Evolutionary conservation across 2,888 invertebrate genomes (phyloP), one percentile per base, ranked within the genome.

Genomic region (Acrobasis repandana): DNA sequence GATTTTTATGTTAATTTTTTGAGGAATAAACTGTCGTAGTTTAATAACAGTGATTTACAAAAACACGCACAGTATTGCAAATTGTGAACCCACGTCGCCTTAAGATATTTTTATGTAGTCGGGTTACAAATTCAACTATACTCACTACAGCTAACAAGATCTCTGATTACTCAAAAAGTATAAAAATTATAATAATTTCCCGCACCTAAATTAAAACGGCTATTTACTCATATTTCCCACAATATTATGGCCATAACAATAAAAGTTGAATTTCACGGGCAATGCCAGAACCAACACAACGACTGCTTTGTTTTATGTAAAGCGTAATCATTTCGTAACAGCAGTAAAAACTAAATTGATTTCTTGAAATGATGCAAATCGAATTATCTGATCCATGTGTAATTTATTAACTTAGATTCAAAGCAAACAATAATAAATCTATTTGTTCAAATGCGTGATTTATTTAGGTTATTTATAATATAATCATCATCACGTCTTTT

Each of bases 221-320:
- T 49, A 58, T 49, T 20, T 49, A 36, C 57, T 61, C 65, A 28
- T 65, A 61, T 68, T 67, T 71, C 57, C 60, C 58, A 65, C 60
- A 65, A 63, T 65, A 69, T 67, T 67, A 62, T 62, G 61, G 65
- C 59, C 60, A 71, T 72, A 66, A 71, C 65, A 67, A 73, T 73
- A 68, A 71, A 71, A 71, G 56, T 67, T 64, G 54, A 66, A 67
- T 70, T 71, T 71, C 70, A 70, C 64, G 70, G 65, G 15, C 48
- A 18, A 47, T 58, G 38, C 16, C 47, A 58, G 54, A 61, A 61
- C 63, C 64, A 63, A 63, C 63, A 48, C 51, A 48, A 63, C 56
- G 38, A 56, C 43, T 58, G 47, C 54, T 59, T 60, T 54, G 48
- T 57, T 52, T 56, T 51, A 47, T 48, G 46, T 20, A 10, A 51